Conservation (phyloP, 2,113 vertebrate genomes). For the Polypterus senegalus region DNA sequence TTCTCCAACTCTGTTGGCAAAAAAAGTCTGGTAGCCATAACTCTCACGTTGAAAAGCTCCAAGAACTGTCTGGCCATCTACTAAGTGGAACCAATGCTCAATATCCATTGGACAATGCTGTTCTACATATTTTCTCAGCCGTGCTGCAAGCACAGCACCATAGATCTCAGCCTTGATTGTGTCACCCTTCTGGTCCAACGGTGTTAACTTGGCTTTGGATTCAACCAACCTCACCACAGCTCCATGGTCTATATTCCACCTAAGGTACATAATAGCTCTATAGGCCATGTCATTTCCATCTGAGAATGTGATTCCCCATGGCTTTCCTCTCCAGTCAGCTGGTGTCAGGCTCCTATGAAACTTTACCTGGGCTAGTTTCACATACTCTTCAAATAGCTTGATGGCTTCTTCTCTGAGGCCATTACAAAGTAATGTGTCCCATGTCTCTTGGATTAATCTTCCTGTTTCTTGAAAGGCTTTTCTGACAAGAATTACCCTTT, state of each 20-base stretch:
- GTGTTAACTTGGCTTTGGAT: constrained; percentile 15
- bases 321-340: background rate
- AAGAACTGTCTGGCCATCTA: constrained; percentile 20
- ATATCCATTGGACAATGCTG: constrained; percentile 7
- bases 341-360: constrained; percentile 13
- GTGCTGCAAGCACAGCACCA: constrained; percentile 12
- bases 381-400: constrained; percentile 16
- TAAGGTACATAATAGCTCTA: too few species aligned
- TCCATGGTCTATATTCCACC: background rate
- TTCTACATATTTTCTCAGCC: constrained; percentile 16
- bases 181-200: constrained; percentile 9
- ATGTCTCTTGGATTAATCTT: background rate
- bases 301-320: constrained; percentile 6
- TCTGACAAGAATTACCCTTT: constrained; percentile 19
- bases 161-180: constrained; percentile 18
- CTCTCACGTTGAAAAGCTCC: constrained; percentile 14
- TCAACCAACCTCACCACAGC: constrained; percentile 12
- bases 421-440: constrained; percentile 15
- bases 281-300: constrained; percentile 11
- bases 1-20: constrained; percentile 18
- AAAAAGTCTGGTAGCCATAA: constrained; percentile 19
- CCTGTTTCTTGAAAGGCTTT: constrained; percentile 17
- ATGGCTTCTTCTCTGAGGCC: constrained; percentile 11
- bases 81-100: constrained; percentile 11
- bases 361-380: background rate